Evolutionary conservation across 2,797 vertebrate genomes (phyloP), one percentile per base, ranked within the genome.

Genomic region (Pseudochaenichthys georgianus): DNA sequence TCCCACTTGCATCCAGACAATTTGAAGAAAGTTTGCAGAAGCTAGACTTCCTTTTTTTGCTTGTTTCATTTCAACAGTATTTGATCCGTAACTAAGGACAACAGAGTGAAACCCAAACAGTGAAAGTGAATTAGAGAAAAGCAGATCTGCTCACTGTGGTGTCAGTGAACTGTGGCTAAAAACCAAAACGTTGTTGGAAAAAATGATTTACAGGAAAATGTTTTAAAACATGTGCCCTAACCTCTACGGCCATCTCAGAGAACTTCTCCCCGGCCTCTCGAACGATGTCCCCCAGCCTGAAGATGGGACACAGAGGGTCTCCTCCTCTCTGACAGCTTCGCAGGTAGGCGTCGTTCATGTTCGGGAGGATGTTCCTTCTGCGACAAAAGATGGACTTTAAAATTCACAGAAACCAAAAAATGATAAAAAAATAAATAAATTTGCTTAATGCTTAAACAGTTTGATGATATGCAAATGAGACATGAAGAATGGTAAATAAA

Each of bases 311-410:
- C 60, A 90, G 71, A 0, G 86, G 84, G 81, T 95, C 93, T 9
- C 74, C 87, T 10, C 8, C 54, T 65, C 92, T 89, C 1, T 70
- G 90, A 57, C 96, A 99, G 13, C 78, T 83, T 45, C 75, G 88
- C 86, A 96, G 82, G 83, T 95, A 96, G 28, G 74, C 28, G 28
- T 67, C 89, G 66, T 94, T 96, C 87, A 97, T 89, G 53, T 82
- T n/a, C 0, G 93, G 89, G 7, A 96, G 93, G 84, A 97, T 96
- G 93, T 98, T 98, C 88, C 94, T 94, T 73, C 95, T 96, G 88
- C 0, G 31, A 31, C 10, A 73, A 13, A 28, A n/a, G 47, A 23
- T 3, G 46, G 10, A 15, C 28, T 21, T 3, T 0, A 23, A 60
- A 9, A 13, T 9, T 46, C 42, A 12, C 64, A 31, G 6, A 31